A percentile compares a stretch with the other conserved stretches of the same genome.
Conservation (phyloP, 2,888 invertebrate species). For the Heliconius erato region DNA sequence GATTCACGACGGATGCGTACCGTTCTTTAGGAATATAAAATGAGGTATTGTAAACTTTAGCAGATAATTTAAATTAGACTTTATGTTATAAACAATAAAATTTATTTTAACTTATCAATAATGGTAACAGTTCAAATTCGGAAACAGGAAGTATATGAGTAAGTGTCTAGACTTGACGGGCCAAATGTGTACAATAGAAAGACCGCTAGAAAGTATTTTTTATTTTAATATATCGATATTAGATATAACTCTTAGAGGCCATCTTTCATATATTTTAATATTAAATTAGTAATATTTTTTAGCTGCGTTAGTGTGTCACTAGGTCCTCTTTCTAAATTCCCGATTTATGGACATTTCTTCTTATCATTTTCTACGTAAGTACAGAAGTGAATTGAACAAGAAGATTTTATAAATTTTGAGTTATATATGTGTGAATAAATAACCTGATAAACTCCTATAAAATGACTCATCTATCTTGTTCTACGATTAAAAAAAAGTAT, state of each 20-base stretch:
- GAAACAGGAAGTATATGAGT: conserved; percentile 50
- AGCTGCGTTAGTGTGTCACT: too few relatives aligned
- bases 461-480: conserved; percentile 7
- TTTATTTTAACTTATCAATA: background rate
- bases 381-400: background rate
- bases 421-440: background rate
- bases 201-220: background rate
- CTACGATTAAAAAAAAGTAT: background rate
- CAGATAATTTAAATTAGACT: background rate
- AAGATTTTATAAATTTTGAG: background rate
- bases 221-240: background rate
- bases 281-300: too few relatives aligned
- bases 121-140: conserved; percentile 29
- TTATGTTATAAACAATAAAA: background rate
- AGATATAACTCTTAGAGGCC: background rate
- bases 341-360: too few relatives aligned
- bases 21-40: conserved; percentile 39
- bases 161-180: conserved; percentile 41
- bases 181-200: background rate
- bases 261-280: too few relatives aligned
- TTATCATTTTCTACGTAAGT: too few relatives aligned
- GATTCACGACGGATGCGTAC: conserved; percentile 44
- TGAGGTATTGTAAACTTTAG: conserved; percentile 21
- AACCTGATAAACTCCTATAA: background rate
- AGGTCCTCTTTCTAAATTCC: too few relatives aligned